phyloP scores from a whole-genome alignment of 1,140 invertebrate species.

The Drosophila watanabei region DNA sequence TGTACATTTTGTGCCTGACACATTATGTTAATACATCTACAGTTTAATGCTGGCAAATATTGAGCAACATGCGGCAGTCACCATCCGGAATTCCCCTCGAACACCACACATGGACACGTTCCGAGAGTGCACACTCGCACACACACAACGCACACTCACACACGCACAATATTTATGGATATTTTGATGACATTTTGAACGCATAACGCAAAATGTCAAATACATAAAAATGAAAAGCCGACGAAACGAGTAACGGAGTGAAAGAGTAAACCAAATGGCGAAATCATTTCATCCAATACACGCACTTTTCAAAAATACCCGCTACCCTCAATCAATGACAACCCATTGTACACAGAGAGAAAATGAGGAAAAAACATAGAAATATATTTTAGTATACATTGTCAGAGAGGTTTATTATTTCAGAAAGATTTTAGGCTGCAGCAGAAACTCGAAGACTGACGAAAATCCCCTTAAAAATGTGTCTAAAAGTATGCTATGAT shows the following conservation, averaged over 20 bases:
- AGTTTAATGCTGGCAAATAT: conserved; percentile 77
- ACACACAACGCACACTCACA: background rate
- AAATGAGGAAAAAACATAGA: background rate
- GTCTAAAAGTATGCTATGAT: too few species aligned
- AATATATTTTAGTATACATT: background rate
- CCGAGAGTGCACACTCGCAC: conserved; percentile 3
- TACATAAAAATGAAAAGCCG: conserved; percentile 70
- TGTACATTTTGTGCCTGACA: conserved; percentile 61
- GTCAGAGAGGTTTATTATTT: background rate
- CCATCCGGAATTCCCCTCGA: conserved; percentile 25
- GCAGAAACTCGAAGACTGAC: too few species aligned
- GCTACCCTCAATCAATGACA: background rate
- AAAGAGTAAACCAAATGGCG: conserved; percentile 67
- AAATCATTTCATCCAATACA: conserved; percentile 73
- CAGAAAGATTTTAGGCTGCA: background rate
- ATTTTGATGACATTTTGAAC: conserved; percentile 77
- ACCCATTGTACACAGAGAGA: background rate
- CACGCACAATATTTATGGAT: conserved; percentile 60
- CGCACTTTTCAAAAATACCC: conserved; percentile 23
- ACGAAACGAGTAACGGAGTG: conserved; percentile 36
- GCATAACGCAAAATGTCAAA: conserved; percentile 77
- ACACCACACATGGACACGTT: conserved; percentile 19
- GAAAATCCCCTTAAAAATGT: too few species aligned
- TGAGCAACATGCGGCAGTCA: conserved; percentile 60
- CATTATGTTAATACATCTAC: conserved; percentile 77